phyloP scores from a whole-genome alignment of 35 echinoderm and acorn worm genomes.

The Heliocidaris tuberculata region DNA sequence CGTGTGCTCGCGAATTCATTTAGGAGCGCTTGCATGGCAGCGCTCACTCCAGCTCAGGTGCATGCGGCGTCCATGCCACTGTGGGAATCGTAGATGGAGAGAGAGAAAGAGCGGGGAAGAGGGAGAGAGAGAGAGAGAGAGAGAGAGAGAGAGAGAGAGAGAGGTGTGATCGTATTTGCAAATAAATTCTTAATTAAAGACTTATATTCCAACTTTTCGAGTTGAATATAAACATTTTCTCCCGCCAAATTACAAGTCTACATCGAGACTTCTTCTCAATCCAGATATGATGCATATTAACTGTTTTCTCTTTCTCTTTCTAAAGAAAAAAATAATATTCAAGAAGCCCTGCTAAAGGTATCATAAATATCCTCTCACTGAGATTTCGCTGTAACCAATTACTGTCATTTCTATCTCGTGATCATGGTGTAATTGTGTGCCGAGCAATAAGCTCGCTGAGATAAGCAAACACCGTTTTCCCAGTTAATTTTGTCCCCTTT shows the following conservation, averaged over 20 bases:
- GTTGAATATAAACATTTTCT: not conserved
- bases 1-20: not conserved
- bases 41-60: not conserved
- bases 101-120: not conserved
- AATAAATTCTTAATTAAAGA: not conserved
- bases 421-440: constrained; percentile 14
- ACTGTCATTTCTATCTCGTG: not conserved
- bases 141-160: not conserved
- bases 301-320: not conserved
- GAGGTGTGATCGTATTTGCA: not conserved
- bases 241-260: not conserved
- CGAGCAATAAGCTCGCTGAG: constrained; percentile 3
- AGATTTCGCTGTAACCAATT: constrained; percentile 11
- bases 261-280: not conserved
- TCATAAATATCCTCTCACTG: not conserved
- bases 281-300: not conserved
- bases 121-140: not conserved
- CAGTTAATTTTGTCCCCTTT: constrained; percentile 12
- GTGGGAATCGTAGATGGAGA: not conserved
- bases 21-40: not conserved
- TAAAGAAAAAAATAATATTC: not conserved
- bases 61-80: not conserved
- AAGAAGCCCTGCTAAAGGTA: not conserved
- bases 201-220: not conserved
- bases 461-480: constrained; percentile 22